Evolutionary conservation across 1,140 invertebrate genomes (phyloP), one percentile per base, ranked within the genome.

Genomic region (Aethina tumida): DNA sequence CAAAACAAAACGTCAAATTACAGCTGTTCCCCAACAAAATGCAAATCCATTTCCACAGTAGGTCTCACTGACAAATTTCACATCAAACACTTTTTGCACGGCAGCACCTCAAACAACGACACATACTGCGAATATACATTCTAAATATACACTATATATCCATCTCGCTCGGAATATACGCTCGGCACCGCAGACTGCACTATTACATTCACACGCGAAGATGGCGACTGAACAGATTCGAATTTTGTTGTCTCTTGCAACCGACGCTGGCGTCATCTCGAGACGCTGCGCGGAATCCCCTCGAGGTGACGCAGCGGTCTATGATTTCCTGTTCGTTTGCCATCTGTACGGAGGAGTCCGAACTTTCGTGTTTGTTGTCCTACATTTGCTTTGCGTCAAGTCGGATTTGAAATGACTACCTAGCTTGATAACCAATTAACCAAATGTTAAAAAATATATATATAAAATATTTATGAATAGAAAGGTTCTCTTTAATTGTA

Each of bases 91-190:
- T 40, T 45, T 45, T 45, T 26, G 43, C 43, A 45, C 42, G 42
- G 25, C 31, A 41, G 34, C 43, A 45, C 43, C 31, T 40, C 18
- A 44, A 40, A 45, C 28, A 35, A 41, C 29, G 31, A 43, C 20
- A 38, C 35, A 22, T 17, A 39, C 32, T 36, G 18, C 27, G 28
- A 40, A 45, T 36, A 39, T 41, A 28, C 37, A 45, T 45, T 41
- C 45, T 46, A 50, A 40, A 41, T 46, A 35, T 40, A 47, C 33
- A 43, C 45, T 50, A 34, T 47, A 24, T 39, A 42, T 41, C 48
- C 39, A 42, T 50, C 48, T 44, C 48, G 44, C 45, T 50, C 34
- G 43, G 35, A n/a, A n/a, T n/a, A n/a, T n/a, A n/a, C 39, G 38
- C 34, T 37, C 27, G 36, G 37, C 43, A 31, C 20, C 36, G 35